phyloP scores from a whole-genome alignment of 1,140 invertebrate species.

The Homalodisca vitripennis region DNA sequence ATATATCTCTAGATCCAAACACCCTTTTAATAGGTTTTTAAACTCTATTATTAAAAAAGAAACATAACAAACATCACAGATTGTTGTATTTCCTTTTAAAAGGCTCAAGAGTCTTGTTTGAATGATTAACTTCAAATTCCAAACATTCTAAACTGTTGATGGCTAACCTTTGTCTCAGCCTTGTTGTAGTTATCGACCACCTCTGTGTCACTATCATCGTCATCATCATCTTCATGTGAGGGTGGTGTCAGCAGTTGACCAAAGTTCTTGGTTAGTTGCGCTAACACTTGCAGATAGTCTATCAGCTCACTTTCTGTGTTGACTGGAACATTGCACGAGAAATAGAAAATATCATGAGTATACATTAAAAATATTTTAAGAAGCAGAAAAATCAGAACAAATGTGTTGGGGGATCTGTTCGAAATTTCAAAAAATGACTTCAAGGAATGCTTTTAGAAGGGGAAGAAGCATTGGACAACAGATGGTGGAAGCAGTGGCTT shows the following conservation, averaged over 20 bases:
- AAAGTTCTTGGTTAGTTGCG: constrained; percentile 44
- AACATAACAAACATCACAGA: background rate
- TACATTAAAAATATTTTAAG: too few relatives aligned
- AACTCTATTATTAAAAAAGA: too few relatives aligned
- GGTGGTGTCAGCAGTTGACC: constrained; percentile 32
- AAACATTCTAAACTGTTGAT: background rate
- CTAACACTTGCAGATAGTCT: constrained; percentile 50
- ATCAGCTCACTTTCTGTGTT: background rate
- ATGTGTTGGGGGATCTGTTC: too few relatives aligned
- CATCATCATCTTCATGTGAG: constrained; percentile 28
- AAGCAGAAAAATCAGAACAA: too few relatives aligned
- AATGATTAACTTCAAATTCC: background rate
- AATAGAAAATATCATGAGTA: too few relatives aligned
- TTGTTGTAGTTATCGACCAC: constrained; percentile 12
- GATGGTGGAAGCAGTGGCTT: too few relatives aligned
- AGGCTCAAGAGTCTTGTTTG: background rate
- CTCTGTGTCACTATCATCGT: constrained; percentile 44
- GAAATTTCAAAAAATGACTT: too few relatives aligned
- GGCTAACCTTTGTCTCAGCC: background rate
- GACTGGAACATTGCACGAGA: constrained; percentile 29
- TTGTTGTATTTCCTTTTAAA: background rate
- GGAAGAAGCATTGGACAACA: too few relatives aligned
- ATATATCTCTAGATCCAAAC: too few relatives aligned
- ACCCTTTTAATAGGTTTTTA: too few relatives aligned
- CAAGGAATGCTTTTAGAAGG: too few relatives aligned